Evolutionary conservation across 2,113 vertebrate species (phyloP), one percentile per base, ranked within the genome.

Genomic region (Anoura caudifer): DNA sequence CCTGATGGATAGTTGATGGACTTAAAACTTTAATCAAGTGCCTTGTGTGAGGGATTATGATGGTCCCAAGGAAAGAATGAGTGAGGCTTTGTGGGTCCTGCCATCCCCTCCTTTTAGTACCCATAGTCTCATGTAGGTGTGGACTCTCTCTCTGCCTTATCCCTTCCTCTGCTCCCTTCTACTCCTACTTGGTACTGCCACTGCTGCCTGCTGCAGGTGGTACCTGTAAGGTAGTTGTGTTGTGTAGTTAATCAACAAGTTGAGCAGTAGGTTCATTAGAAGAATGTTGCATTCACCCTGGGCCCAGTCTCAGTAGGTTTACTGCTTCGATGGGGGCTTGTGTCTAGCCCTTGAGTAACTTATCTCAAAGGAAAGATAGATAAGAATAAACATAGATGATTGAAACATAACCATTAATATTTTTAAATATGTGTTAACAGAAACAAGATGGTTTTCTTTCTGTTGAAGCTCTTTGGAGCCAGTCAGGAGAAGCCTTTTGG

Each of bases 371-470:
- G 8, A 36, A 69, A 91, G 52, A 52, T 61, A 63, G 15, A 19
- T 43, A 75, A 76, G 36, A 83, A 5, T 63, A 81, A 96, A 36
- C 33, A 13, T 63, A 77, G 59, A 7, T 79, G 54, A 90, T 31
- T 11, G 17, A 90, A 61, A 83, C 43, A 86, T 69, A 72, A 26
- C 28, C 38, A 50, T 10, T 75, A 10, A 10, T 87, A 76, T n/a
- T 38, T 73, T 8, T 73, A 47, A 7, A 13, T 50, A 45, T 19
- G 36, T 73, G 47, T 65, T 81, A 67, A 75, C 33, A 59, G 63
- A 90, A 87, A 83, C 52, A 87, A 70, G 75, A 36, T 84, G 33
- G 26, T 84, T 94, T 88, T 77, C 79, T 84, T 88, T 84, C 28
- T 45, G 31, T 77, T 41, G 36, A 76, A 96, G 26, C 20, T 91